Evolutionary conservation across 2,113 vertebrate species (phyloP).

Genomic region (Potamarius usumacintae): DNA sequence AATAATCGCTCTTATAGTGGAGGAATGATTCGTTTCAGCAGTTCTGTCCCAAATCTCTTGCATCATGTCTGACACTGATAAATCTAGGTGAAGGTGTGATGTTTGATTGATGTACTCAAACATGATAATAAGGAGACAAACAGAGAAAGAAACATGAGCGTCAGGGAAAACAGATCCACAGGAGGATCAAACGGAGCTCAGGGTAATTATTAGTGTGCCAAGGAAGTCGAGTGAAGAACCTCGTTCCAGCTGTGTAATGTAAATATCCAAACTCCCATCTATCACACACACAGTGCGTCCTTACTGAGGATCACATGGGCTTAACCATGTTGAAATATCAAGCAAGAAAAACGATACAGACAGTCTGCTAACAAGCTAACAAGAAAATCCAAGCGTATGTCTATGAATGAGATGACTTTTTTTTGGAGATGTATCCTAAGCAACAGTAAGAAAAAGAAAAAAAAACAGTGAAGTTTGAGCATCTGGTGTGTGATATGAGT

Average conservation of each 20-base stretch:
- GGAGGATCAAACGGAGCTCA: neutral
- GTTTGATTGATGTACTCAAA: conserved; percentile 71
- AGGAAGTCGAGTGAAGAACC: neutral
- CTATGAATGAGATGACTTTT: neutral
- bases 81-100: conserved; percentile 69
- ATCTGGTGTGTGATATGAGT: neutral
- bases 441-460: neutral
- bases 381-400: neutral
- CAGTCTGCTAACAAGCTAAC: neutral
- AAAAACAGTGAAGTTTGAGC: neutral
- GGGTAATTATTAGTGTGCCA: neutral
- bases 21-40: conserved; percentile 46
- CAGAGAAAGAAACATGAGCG: conserved; percentile 3
- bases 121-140: conserved; percentile 47
- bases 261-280: neutral
- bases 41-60: conserved; percentile 20
- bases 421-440: neutral
- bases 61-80: conserved; percentile 60
- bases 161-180: neutral
- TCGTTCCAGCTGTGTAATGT: neutral
- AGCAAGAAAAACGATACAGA: neutral
- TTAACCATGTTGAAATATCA: neutral
- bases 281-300: neutral
- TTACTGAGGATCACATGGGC: neutral
- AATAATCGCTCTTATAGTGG: conserved; percentile 44